phyloP scores from a whole-genome alignment of 2,888 invertebrate species.

The Hirtodrosophila trivittata region DNA sequence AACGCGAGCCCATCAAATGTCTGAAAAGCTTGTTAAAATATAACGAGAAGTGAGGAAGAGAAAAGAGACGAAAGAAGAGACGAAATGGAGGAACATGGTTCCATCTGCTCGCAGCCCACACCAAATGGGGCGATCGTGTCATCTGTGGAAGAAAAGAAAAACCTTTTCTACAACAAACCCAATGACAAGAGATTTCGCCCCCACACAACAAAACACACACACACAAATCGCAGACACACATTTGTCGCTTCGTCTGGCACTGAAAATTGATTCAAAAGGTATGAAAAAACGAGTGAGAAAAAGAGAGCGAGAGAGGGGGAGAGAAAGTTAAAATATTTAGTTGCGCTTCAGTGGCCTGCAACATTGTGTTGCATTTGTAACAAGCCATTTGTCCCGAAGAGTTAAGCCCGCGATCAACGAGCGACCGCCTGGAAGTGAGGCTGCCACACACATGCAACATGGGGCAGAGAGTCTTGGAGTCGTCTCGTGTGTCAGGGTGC shows the following conservation, averaged over 20 bases:
- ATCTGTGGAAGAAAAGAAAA: constrained; percentile 17
- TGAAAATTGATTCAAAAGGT: constrained; percentile 37
- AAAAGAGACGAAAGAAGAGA: not conserved
- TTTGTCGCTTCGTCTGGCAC: constrained; percentile 73
- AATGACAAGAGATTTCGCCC: constrained; percentile 55
- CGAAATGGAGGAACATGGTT: constrained; percentile 13
- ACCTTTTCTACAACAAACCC: constrained; percentile 36
- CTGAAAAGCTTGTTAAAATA: constrained; percentile 57
- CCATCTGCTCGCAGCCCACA: constrained; percentile 36
- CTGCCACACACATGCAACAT: constrained; percentile 64
- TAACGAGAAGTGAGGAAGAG: constrained; percentile 9
- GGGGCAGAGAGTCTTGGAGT: constrained; percentile 2
- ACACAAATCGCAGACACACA: constrained; percentile 59
- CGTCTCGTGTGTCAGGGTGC: constrained; percentile 8
- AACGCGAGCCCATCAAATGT: constrained; percentile 37
- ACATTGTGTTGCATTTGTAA: constrained; percentile 41
- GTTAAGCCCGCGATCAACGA: constrained; percentile 31
- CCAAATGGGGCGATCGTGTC: constrained; percentile 46
- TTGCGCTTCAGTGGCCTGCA: constrained; percentile 64
- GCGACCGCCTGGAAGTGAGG: constrained; percentile 33
- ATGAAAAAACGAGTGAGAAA: not conserved
- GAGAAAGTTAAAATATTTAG: constrained; percentile 43
- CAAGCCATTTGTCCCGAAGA: constrained; percentile 41
- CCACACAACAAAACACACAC: constrained; percentile 29
- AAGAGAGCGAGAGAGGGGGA: not conserved